phyloP scores from a whole-genome alignment of 2,888 invertebrate species.

The Tineola bisselliella region DNA sequence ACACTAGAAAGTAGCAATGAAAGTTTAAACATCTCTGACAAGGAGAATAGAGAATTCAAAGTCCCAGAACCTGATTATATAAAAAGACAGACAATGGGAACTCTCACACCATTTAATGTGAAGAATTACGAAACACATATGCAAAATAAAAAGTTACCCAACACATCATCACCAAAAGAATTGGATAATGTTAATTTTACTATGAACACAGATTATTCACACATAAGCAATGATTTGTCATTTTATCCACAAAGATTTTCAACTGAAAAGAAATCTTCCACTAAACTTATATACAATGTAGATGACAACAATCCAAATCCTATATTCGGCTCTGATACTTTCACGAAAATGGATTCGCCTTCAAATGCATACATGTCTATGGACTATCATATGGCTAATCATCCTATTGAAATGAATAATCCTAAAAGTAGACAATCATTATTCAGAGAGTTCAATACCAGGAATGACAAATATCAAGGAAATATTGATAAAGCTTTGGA shows the following conservation, averaged over 20 bases:
- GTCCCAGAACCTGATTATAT: not conserved
- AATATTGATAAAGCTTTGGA: conserved; percentile 1
- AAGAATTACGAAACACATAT: conserved; percentile 15
- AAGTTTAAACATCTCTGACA: not conserved
- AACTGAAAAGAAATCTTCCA: conserved; percentile 48
- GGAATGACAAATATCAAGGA: not conserved
- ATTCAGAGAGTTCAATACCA: conserved; percentile 39
- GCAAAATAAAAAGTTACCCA: conserved; percentile 47
- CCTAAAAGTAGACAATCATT: conserved; percentile 46
- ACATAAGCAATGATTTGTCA: conserved; percentile 50
- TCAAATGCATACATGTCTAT: conserved; percentile 22
- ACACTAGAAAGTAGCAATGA: not conserved
- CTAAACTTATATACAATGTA: conserved; percentile 38
- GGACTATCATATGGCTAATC: conserved; percentile 24
- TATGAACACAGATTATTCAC: conserved; percentile 56
- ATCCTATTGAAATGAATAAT: not conserved
- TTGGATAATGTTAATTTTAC: conserved; percentile 55
- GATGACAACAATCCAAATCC: conserved; percentile 38
- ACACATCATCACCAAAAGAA: conserved; percentile 59
- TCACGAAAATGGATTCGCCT: conserved; percentile 57
- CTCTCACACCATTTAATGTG: conserved; percentile 23
- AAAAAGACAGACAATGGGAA: conserved; percentile 20
- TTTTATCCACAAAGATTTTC: conserved; percentile 55
- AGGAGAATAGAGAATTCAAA: not conserved
- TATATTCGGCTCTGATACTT: conserved; percentile 60